These are phyloP conservation scores for Eurypyga helias DNA, from an alignment of 2,113 vertebrate genomes.

Conservation along the genomic window DNA sequence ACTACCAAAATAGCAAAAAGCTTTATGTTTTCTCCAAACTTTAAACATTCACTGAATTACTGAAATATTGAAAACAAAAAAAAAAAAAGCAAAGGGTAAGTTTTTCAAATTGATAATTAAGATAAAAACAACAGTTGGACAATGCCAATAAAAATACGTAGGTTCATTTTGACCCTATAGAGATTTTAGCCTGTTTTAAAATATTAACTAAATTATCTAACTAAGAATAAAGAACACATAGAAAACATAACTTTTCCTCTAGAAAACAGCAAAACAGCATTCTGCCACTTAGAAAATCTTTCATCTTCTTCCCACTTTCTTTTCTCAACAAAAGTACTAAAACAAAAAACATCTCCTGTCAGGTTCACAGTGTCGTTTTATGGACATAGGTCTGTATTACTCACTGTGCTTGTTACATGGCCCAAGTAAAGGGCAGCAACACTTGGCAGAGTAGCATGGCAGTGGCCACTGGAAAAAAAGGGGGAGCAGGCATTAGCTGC, in stretches of 20 bases:
- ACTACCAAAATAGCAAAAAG: not conserved
- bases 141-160: not conserved
- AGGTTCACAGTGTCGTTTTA: not conserved
- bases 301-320: not conserved
- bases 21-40: not conserved
- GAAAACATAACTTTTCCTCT: not conserved
- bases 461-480: not conserved
- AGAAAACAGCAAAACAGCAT: not conserved
- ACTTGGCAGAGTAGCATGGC: not conserved
- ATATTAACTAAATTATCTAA: not conserved
- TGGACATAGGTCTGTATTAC: not conserved
- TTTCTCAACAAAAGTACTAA: not conserved
- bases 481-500: not conserved
- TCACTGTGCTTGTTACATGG: not conserved
- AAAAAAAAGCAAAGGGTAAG: not conserved
- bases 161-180: not conserved
- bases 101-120: not conserved
- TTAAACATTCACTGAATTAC: not conserved
- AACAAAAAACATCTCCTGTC: accelerated
- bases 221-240: not conserved
- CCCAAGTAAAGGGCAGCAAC: not conserved
- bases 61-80: not conserved
- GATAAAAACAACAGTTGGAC: not conserved
- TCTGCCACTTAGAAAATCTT: not conserved
- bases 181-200: not conserved